A percentile compares a stretch with the other conserved stretches of the same genome.
phyloP scores from a whole-genome alignment of 2,113 vertebrate species.

The Equus quagga region DNA sequence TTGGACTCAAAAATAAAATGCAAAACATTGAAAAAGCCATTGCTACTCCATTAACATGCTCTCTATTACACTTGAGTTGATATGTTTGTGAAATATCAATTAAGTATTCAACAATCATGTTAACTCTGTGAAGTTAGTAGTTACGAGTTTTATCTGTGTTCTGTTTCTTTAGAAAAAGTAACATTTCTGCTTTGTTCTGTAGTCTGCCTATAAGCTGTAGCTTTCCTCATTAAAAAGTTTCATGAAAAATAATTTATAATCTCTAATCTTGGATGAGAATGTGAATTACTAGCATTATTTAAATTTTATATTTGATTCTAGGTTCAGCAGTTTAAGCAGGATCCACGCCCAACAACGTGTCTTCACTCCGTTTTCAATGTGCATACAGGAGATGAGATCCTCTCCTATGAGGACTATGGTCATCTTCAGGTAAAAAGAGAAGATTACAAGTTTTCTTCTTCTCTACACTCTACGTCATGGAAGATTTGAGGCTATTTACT shows the following conservation, averaged over 20 bases:
- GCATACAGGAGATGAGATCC: conserved; percentile 94
- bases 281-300: background rate
- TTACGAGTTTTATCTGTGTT: background rate
- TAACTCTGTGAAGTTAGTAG: background rate
- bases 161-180: background rate
- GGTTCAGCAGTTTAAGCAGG: conserved; percentile 98
- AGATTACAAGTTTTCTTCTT: background rate
- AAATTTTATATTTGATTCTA: conserved; percentile 77
- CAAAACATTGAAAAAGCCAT: background rate
- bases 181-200: background rate
- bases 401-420: conserved; percentile 90
- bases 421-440: conserved; percentile 94
- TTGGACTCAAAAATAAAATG: background rate
- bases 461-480: background rate
- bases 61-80: background rate
- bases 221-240: background rate
- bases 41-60: background rate
- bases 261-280: background rate
- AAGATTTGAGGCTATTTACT: background rate
- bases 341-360: conserved; percentile 95
- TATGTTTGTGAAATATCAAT: background rate
- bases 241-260: background rate
- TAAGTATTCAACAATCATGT: background rate
- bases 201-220: background rate
- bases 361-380: conserved; percentile 95